Base-by-base conservation (phyloP, 2,797 vertebrate genomes). In the Pyrocephalus nanus region DNA sequence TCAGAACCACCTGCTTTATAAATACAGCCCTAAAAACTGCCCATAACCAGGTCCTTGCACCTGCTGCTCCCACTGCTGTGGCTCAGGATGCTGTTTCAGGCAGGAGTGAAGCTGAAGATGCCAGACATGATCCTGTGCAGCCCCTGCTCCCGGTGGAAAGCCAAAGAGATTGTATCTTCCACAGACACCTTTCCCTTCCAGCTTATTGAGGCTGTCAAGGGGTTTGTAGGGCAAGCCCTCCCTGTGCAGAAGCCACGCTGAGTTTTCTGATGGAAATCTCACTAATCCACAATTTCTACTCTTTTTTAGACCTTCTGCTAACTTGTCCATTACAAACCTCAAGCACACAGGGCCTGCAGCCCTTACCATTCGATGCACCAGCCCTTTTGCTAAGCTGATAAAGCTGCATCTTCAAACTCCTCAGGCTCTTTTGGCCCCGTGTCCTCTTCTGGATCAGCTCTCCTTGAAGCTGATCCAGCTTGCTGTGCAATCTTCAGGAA, bases 401-500 rank as follows among this genome's bases (percentile, higher is more conserved):
- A 76, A 87, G 55, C 78, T 58, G 15, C 78, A 70, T 43, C 81
- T 79, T 72, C 82, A 85, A 13, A 54, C 51, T 85, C 81, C 92
- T 79, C 55, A 30, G 90, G 92, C 64, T 94, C 21, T 85, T 51
- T 50, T 58, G 64, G 89, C 81, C 65, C 22, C 3, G 0, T 15
- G 47, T 90, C 51, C 50, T 80, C 27, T 48, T 69, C 48, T 86
- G 84, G 73, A 60, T 60, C 6, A 4, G 50, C 43, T 93, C 45
- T 25, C 77, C 73, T 80, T 34, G 45, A 21, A 22, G 65, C 34
- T 58, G 85, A 69, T 61, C 67, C 48, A 8, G 40, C 71, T 70
- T 36, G 81, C 87, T 90, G 78, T 45, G 90, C 38, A 78, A 57
- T 70, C 85, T 78, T 70, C 72, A 54, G 92, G 88, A 88, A 88